phyloP scores from a whole-genome alignment of 2,888 invertebrate species.

The Trissolcus japonicus region DNA sequence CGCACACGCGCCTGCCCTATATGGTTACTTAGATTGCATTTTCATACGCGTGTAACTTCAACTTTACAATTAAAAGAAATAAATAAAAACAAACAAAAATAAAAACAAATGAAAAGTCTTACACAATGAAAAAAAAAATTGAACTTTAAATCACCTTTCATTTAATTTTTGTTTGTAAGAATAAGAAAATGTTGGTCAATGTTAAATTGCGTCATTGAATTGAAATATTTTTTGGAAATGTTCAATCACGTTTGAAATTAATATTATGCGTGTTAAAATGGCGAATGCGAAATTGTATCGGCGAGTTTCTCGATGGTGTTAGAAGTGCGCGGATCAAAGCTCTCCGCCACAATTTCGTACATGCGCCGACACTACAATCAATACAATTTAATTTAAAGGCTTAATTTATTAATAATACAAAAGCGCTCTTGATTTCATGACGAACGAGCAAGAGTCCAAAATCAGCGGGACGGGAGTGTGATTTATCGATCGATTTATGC shows the following conservation, averaged over 20 bases:
- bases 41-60: no score
- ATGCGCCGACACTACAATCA: conserved; percentile 54
- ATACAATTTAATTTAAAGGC: conserved; percentile 50
- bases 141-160: no score
- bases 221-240: no score
- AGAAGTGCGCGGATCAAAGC: conserved; percentile 43
- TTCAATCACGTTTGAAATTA: no score
- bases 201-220: no score
- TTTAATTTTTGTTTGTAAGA: no score
- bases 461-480: not conserved
- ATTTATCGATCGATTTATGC: conserved; percentile 18
- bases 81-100: no score
- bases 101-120: no score
- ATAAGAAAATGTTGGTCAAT: no score
- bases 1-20: conserved; percentile 23
- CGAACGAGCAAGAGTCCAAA: conserved; percentile 10
- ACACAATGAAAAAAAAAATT: no score
- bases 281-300: not conserved
- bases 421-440: conserved; percentile 16
- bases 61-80: no score
- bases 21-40: conserved; percentile 26
- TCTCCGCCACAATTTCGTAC: conserved; percentile 46
- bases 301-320: conserved; percentile 11
- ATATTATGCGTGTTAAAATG: not conserved
- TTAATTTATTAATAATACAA: conserved; percentile 44